Percentiles rank a stretch among this genome's conserved stretches.
Conservation (phyloP, 2,797 vertebrate genomes). For the Coranthus polyacanthus region DNA sequence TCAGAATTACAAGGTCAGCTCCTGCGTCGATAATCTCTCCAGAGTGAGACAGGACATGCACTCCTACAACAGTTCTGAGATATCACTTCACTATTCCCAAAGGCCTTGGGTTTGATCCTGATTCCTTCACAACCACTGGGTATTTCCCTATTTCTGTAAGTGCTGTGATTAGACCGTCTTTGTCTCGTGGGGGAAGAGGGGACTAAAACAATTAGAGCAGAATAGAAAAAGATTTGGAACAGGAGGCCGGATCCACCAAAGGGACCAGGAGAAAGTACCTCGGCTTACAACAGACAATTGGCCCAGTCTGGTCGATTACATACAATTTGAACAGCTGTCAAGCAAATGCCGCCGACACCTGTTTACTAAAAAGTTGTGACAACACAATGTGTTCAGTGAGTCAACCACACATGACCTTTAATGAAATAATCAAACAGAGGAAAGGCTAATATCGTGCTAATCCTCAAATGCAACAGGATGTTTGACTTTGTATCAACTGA, state of each 20-base stretch:
- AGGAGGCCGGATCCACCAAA: constrained; percentile 56
- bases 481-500: constrained; percentile 36
- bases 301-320: constrained; percentile 36
- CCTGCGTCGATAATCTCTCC: constrained; percentile 50
- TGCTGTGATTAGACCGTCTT: constrained; percentile 70
- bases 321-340: constrained; percentile 20
- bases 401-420: constrained; percentile 36
- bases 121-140: constrained; percentile 76
- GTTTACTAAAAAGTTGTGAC: constrained; percentile 13
- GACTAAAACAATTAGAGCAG: constrained; percentile 83
- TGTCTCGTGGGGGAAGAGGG: constrained; percentile 58
- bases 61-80: constrained; percentile 47
- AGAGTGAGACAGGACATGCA: constrained; percentile 48
- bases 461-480: constrained; percentile 41
- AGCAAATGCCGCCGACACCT: not conserved
- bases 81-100: constrained; percentile 64
- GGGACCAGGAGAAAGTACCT: constrained; percentile 62
- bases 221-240: constrained; percentile 75
- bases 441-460: constrained; percentile 36
- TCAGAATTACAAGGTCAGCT: constrained; percentile 53
- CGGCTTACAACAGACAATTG: constrained; percentile 50
- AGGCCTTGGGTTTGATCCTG: constrained; percentile 73
- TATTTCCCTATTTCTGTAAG: constrained; percentile 79
- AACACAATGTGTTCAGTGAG: constrained; percentile 23
- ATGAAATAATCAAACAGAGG: constrained; percentile 13